Evolutionary conservation across 2,888 invertebrate genomes (phyloP).

Genomic region (Schizotus pectinicornis): DNA sequence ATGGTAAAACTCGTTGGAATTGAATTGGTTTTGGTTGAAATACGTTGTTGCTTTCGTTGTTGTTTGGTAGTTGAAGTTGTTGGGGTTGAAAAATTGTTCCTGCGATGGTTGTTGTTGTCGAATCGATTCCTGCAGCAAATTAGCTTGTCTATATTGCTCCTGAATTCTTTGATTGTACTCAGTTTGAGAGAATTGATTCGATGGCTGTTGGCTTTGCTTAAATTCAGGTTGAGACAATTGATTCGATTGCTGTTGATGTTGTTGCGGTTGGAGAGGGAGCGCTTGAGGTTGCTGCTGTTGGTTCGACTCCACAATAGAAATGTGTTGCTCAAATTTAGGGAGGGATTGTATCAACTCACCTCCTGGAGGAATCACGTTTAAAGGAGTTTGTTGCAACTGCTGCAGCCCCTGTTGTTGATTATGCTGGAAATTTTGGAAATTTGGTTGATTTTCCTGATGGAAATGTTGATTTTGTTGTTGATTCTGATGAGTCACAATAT

Average conservation of each 20-base stretch:
- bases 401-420: constrained; percentile 42
- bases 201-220: constrained; percentile 30
- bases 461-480: constrained; percentile 40
- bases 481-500: constrained; percentile 18
- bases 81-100: constrained; percentile 3
- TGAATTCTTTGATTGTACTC: constrained; percentile 58
- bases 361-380: constrained; percentile 64
- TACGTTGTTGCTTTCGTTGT: constrained; percentile 24
- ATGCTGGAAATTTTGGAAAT: constrained; percentile 39
- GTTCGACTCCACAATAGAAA: constrained; percentile 62
- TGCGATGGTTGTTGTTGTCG: constrained; percentile 11
- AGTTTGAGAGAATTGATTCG: constrained; percentile 29
- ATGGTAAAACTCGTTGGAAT: background rate
- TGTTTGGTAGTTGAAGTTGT: constrained; percentile 1
- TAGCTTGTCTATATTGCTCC: constrained; percentile 41
- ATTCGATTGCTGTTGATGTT: constrained; percentile 31
- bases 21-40: constrained; percentile 39
- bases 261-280: constrained; percentile 33
- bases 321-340: constrained; percentile 81
- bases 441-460: constrained; percentile 33
- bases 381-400: constrained; percentile 43
- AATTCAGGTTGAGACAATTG: constrained; percentile 2
- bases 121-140: constrained; percentile 29
- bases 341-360: constrained; percentile 79
- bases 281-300: constrained; percentile 32